A percentile compares a stretch with the other conserved stretches of the same genome.
phyloP scores from a whole-genome alignment of 2,797 vertebrate species.

The Babyrousa celebensis region DNA sequence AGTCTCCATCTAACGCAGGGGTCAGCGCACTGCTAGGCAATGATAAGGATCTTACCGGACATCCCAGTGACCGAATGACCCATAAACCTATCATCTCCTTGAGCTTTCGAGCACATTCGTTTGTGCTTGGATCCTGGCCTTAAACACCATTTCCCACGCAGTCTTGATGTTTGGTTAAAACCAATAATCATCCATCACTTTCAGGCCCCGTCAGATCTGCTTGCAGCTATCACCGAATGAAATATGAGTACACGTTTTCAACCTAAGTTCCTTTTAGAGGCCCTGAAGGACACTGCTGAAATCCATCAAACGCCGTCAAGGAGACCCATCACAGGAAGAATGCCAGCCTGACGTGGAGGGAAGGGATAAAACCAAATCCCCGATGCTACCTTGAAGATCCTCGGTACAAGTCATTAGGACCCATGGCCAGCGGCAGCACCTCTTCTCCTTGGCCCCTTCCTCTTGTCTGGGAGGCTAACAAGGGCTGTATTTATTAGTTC shows the following conservation, averaged over 20 bases:
- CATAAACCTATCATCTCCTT: neutral
- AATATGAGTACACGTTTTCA: neutral
- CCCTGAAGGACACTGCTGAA: conserved; percentile 60
- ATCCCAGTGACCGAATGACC: neutral
- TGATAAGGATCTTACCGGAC: conserved; percentile 16
- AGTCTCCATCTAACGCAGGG: neutral
- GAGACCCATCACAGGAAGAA: neutral
- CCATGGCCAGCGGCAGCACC: too few species aligned
- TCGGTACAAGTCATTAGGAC: neutral
- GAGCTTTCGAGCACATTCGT: conserved; percentile 8
- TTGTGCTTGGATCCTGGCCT: neutral
- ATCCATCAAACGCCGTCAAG: neutral
- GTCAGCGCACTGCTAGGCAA: neutral
- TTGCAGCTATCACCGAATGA: neutral
- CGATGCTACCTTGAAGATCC: rapidly evolving
- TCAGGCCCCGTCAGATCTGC: neutral
- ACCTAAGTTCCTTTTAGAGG: conserved; percentile 31
- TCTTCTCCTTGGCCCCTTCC: neutral
- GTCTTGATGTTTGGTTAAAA: conserved; percentile 61
- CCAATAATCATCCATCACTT: conserved; percentile 51
- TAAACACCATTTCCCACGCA: conserved; percentile 1
- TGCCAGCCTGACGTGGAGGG: neutral
- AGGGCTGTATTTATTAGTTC: neutral
- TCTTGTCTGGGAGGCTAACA: neutral
- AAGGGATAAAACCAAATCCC: neutral